Percentiles rank a stretch among this genome's conserved stretches.
These are phyloP conservation scores for Platalea minor DNA, from an alignment of 2,797 vertebrate species.

Conservation along the genomic window DNA sequence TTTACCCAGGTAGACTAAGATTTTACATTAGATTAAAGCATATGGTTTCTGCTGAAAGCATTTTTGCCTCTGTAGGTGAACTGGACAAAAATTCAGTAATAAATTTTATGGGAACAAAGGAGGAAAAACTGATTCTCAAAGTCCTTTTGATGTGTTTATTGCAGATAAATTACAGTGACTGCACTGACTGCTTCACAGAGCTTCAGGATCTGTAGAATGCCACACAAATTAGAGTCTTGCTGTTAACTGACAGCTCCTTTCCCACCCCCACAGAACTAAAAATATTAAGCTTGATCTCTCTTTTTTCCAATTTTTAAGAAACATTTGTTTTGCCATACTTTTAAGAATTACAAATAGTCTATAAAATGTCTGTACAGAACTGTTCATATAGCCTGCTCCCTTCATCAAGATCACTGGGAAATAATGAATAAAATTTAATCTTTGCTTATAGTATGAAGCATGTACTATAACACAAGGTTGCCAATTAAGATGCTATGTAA, in stretches of 20 bases:
- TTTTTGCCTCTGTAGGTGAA: neutral
- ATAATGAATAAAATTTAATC: neutral
- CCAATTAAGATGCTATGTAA: neutral
- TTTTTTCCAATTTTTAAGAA: neutral
- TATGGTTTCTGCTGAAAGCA: neutral
- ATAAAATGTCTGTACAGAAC: neutral
- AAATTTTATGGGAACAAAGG: neutral
- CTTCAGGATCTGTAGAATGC: neutral
- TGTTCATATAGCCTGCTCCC: neutral
- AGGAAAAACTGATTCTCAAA: neutral
- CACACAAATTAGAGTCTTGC: slow-evolving; percentile 35
- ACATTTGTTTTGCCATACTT: neutral
- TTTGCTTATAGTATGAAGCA: neutral
- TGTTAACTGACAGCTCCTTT: slow-evolving; percentile 49
- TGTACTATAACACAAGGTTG: neutral
- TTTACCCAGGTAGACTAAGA: neutral
- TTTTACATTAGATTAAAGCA: neutral
- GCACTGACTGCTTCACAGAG: slow-evolving; percentile 1
- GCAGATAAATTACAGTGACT: slow-evolving; percentile 24
- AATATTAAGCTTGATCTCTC: slow-evolving; percentile 16
- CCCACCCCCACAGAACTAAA: slow-evolving; percentile 42
- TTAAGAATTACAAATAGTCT: neutral
- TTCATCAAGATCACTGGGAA: neutral
- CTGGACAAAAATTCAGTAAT: neutral
- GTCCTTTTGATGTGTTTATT: neutral